These are phyloP conservation scores for Agonopterix alstromeriana DNA, from an alignment of 2,888 invertebrate genomes.

Conservation along the genomic window DNA sequence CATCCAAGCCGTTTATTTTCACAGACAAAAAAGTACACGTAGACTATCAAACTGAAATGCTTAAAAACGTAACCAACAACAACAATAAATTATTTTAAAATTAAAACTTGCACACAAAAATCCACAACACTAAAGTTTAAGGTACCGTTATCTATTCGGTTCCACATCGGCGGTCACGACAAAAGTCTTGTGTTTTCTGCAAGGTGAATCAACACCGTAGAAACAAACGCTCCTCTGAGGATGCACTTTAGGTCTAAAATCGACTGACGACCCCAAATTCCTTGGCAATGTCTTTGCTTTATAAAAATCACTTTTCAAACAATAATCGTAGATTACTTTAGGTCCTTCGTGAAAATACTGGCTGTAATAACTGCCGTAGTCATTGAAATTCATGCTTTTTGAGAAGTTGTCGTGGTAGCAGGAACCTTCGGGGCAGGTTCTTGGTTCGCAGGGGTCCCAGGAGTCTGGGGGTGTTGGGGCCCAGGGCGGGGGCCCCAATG, in stretches of 20 bases:
- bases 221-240: slow-evolving; percentile 56
- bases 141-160: slow-evolving; percentile 55
- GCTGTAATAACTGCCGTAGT: slow-evolving; percentile 58
- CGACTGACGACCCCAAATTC: slow-evolving; percentile 52
- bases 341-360: slow-evolving; percentile 58
- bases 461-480: slow-evolving; percentile 59
- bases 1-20: too few relatives aligned
- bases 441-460: slow-evolving; percentile 36
- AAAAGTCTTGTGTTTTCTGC: slow-evolving; percentile 33
- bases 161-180: slow-evolving; percentile 58
- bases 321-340: slow-evolving; percentile 56
- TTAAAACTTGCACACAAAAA: neutral
- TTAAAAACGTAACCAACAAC: neutral
- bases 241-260: slow-evolving; percentile 38
- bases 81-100: neutral
- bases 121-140: neutral
- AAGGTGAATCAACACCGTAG: slow-evolving; percentile 42
- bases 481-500: slow-evolving; percentile 68
- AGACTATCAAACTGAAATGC: too few relatives aligned
- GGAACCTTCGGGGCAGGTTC: slow-evolving; percentile 53
- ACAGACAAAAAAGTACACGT: too few relatives aligned
- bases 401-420: slow-evolving; percentile 37
- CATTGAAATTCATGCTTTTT: slow-evolving; percentile 49
- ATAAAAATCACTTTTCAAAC: slow-evolving; percentile 60
- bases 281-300: slow-evolving; percentile 59